Evolutionary conservation across 2,797 vertebrate species (phyloP), one percentile per base, ranked within the genome.

Genomic region (Gambelia wislizenii): DNA sequence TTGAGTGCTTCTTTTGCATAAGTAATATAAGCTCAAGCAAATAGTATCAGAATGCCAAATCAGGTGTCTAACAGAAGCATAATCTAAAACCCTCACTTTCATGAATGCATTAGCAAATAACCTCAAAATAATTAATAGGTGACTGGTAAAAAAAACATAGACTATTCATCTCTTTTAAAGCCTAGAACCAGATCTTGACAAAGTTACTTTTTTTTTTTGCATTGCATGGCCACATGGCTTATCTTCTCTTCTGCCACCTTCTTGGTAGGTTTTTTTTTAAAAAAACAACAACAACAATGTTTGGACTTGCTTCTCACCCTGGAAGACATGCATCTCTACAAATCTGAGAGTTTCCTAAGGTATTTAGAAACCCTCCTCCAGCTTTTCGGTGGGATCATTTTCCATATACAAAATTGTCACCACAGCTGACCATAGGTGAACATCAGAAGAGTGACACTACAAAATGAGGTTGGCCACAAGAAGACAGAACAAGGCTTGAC

Each of bases 11-110:
- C 54, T 84, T 80, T 18, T 90, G 70, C 56, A 54, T 87, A 69
- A 84, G 25, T 87, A 36, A 87, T 90, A 25, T 77, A 67, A 33
- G 89, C 42, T 30, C n/a, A 92, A 72, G 61, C 36, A n/a, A 91
- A 27, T 88, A 22, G 6, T 89, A 77, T 67, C 83, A 67, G 16
- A 30, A 84, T 54, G 52, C 20, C 67, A 56, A 88, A 70, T 49
- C 61, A 90, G 87, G 80, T 83, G 49, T 86, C 81, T 67, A 30
- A 89, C 87, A 6, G 74, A 14, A 75, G 1, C 27, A 85, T 30
- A 59, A 85, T 42, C 81, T 79, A 85, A 87, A 84, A 39, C 2
- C 52, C 6, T 6, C 36, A 25, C 10, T 77, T 54, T 1, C 22
- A 12, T 39, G 8, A 22, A 89, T 6, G 87, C 89, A 85, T 85